Evolutionary conservation across 2,888 invertebrate species (phyloP).

Genomic region (Lapara coniferarum): DNA sequence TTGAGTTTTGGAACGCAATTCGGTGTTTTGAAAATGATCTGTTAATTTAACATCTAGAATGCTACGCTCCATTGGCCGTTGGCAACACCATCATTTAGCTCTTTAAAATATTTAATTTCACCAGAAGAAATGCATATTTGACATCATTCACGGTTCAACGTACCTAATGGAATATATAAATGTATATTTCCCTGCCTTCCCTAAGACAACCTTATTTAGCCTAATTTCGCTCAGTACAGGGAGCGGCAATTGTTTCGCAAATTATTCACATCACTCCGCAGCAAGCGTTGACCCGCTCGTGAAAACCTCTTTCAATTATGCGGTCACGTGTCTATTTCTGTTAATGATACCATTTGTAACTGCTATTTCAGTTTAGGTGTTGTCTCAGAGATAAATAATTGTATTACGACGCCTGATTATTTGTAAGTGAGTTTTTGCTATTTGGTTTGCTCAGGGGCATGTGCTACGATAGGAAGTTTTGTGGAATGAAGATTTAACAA

Average conservation of each 20-base stretch:
- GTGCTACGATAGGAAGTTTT: constrained; percentile 22
- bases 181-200: background rate
- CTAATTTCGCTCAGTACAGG: constrained; percentile 28
- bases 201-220: constrained; percentile 16
- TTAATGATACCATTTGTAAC: constrained; percentile 67
- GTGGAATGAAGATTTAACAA: background rate
- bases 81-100: no score
- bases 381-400: constrained; percentile 49
- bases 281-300: constrained; percentile 42
- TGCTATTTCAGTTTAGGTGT: constrained; percentile 64
- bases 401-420: constrained; percentile 39
- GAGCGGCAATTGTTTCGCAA: constrained; percentile 50
- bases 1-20: no score
- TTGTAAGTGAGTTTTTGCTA: constrained; percentile 39
- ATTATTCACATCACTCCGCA: constrained; percentile 52
- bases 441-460: constrained; percentile 44
- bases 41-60: no score
- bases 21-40: no score
- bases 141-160: background rate
- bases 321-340: constrained; percentile 61
- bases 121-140: background rate
- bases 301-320: constrained; percentile 56
- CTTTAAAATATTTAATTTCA: no score
- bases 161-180: background rate
- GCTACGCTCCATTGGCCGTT: no score